Evolutionary conservation across 2,113 vertebrate genomes (phyloP).

Genomic region (Sinocyclocheilus maitianheensis): DNA sequence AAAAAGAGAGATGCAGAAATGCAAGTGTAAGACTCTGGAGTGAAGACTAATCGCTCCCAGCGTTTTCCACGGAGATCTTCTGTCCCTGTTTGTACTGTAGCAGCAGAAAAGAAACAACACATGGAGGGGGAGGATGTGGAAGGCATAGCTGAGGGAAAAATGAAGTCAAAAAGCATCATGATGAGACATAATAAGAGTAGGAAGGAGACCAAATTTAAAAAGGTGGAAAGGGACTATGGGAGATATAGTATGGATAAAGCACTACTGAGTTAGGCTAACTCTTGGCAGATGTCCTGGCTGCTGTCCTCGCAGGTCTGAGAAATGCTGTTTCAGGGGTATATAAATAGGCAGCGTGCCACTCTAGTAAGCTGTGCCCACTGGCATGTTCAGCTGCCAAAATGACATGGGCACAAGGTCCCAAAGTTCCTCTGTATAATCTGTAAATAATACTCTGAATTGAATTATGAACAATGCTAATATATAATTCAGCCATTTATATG

Average conservation of each 20-base stretch:
- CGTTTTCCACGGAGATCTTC: background rate
- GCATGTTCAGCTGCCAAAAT: background rate
- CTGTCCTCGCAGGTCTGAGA: slow-evolving; percentile 15
- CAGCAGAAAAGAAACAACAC: background rate
- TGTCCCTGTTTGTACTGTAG: slow-evolving; percentile 15
- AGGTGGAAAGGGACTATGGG: background rate
- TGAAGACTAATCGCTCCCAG: slow-evolving; percentile 8
- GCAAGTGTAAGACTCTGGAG: slow-evolving; percentile 16
- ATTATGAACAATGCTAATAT: slow-evolving; percentile 17
- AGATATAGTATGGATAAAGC: background rate
- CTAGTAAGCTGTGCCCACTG: background rate
- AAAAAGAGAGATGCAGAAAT: slow-evolving; percentile 6
- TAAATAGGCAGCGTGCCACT: slow-evolving; percentile 2
- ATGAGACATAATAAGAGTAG: slow-evolving; percentile 8
- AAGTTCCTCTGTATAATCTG: background rate
- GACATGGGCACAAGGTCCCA: background rate
- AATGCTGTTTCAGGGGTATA: slow-evolving; percentile 2
- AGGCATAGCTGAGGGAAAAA: background rate
- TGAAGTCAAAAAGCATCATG: background rate
- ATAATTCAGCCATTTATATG: slow-evolving; percentile 20
- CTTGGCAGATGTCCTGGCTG: background rate
- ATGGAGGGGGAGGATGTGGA: background rate
- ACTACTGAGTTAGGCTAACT: background rate
- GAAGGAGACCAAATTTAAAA: background rate
- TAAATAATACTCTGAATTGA: slow-evolving; percentile 2